phyloP scores from a whole-genome alignment of 2,888 invertebrate species.

The Drosophila paramelanica region DNA sequence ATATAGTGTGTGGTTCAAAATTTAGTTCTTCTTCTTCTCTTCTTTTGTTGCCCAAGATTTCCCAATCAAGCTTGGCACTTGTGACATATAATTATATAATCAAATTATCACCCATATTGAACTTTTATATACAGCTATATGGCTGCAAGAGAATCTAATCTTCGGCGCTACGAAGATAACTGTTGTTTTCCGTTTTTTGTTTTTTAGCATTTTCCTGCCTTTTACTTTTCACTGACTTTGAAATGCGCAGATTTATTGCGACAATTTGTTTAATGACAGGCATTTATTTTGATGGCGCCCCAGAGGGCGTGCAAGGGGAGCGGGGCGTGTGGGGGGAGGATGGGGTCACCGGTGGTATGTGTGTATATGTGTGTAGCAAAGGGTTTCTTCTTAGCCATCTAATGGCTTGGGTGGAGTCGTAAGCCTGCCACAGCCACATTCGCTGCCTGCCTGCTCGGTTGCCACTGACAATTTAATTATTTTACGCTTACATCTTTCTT shows the following conservation, averaged over 20 bases:
- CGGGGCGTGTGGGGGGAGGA: not conserved
- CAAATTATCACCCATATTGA: too few species aligned
- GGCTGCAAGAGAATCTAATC: not conserved
- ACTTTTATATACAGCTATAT: too few species aligned
- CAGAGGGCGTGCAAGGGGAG: conserved; percentile 8
- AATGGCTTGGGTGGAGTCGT: conserved; percentile 54
- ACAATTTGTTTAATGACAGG: conserved; percentile 82
- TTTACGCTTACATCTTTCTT: conserved; percentile 68
- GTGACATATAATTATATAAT: too few species aligned
- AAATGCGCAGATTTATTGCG: conserved; percentile 81
- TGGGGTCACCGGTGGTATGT: conserved; percentile 1
- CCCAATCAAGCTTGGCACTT: too few species aligned
- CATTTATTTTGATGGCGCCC: conserved; percentile 80
- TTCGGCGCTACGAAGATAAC: not conserved
- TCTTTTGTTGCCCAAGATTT: too few species aligned
- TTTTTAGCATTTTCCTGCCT: conserved; percentile 43
- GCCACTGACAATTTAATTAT: conserved; percentile 78
- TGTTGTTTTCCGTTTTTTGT: conserved; percentile 17
- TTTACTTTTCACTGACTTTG: conserved; percentile 74
- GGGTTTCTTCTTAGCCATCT: conserved; percentile 60
- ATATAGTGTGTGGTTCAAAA: too few species aligned
- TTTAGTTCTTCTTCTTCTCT: too few species aligned
- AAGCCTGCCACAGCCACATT: conserved; percentile 24
- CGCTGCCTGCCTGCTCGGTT: conserved; percentile 38
- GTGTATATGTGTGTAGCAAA: conserved; percentile 41